Conservation (phyloP, 2,888 invertebrate genomes). For the Dermolepida albohirtum region DNA sequence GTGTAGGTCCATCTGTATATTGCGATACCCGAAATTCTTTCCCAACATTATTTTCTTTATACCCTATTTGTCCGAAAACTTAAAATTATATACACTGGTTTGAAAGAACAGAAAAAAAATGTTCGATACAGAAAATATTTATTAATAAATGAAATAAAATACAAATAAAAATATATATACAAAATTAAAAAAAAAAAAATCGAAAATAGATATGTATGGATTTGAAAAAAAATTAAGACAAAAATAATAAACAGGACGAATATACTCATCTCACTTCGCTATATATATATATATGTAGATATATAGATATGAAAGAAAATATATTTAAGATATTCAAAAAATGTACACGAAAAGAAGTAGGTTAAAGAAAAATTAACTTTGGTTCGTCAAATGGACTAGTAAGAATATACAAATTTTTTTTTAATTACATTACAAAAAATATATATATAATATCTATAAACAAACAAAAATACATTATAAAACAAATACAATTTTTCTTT, state of each 20-base stretch:
- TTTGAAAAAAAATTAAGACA: slow-evolving; percentile 14
- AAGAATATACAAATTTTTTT: slow-evolving; percentile 51
- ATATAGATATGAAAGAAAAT: too few species aligned
- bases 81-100: slow-evolving; percentile 27
- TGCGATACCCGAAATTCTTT: slow-evolving; percentile 4
- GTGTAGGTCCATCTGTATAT: too few species aligned
- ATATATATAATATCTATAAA: slow-evolving; percentile 51
- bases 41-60: slow-evolving; percentile 45
- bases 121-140: slow-evolving; percentile 43
- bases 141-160: slow-evolving; percentile 42
- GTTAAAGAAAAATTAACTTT: slow-evolving; percentile 58
- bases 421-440: slow-evolving; percentile 38
- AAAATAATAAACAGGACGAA: slow-evolving; percentile 46
- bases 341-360: slow-evolving; percentile 34
- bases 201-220: slow-evolving; percentile 19
- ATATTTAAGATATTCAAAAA: slow-evolving; percentile 50
- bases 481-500: slow-evolving; percentile 20
- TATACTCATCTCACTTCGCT: too few species aligned
- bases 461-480: slow-evolving; percentile 41
- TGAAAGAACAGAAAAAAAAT: slow-evolving; percentile 32
- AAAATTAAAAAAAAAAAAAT: slow-evolving; percentile 38
- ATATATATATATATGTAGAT: too few species aligned
- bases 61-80: slow-evolving; percentile 63
- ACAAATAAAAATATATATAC: slow-evolving; percentile 42
- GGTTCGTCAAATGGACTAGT: slow-evolving; percentile 66